Base-by-base conservation (phyloP, 2,113 vertebrate species). In the Sphaerodactylus townsendi region DNA sequence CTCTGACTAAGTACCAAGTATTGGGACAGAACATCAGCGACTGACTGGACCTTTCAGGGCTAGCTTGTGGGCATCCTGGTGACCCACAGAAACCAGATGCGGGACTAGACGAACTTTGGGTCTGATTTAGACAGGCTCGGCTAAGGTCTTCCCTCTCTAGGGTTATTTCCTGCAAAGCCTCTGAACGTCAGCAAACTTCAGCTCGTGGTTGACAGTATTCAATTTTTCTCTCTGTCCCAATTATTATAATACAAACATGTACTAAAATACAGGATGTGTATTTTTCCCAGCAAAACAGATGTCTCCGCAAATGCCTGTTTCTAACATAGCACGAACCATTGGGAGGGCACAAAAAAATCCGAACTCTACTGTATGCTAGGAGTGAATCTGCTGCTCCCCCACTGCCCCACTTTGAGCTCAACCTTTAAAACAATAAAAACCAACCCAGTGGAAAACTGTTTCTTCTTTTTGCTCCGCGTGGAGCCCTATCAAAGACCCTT, bases 361-460 rank as follows among this genome's bases (percentile, higher is more conserved):
- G 82, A 75, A 87, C 91, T 88, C 62, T 85, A 85, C 81, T 87
- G 85, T 85, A 83, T 0, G 0, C 76, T 92, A 72, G 90, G 91
- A 90, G 14, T 25, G 69, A 37, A 86, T 91, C 89, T 90, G 86
- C 87, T 4, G 53, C 53, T 56, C 19, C 7, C 53, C 19, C 53
- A 5, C 53, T 5, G 15, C 53, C 53, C 53, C 53, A 3, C 14
- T 56, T 56, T 21, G 5, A 56, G 23, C 53, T 56, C 53, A 94
- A 89, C 89, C 87, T 92, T 92, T 90, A 88, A 87, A 92, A 93
- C 91, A 89, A 92, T 93, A 92, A 93, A 94, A 91, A 86, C 72
- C 92, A 91, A 81, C 87, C 85, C 90, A 91, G 84, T 90, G 89
- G 91, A 95, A 93, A 94, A 87, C 81, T 91, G 89, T 86, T 94